Evolutionary conservation across 2,888 invertebrate species (phyloP), one percentile per base, ranked within the genome.

Genomic region (Cheilosia urbana): DNA sequence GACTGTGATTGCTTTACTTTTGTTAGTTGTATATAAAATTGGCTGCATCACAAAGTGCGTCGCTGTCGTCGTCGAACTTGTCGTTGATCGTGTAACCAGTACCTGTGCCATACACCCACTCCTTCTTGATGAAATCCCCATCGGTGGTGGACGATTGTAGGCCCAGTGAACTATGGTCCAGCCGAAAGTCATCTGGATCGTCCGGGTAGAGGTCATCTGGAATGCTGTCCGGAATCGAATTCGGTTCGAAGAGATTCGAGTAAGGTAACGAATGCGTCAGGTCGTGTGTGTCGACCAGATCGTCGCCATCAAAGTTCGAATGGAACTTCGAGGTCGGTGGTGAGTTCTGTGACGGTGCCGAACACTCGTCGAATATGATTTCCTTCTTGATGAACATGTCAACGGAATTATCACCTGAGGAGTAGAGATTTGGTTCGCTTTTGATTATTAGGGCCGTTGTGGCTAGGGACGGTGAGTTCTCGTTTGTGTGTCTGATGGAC

Each of bases 371-470:
- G 49, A 92, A 92, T 89, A 91, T 90, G 4, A 91, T 91, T 84
- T 91, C 91, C 88, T 91, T 91, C 76, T 91, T 91, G 77, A 91
- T 91, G 88, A 91, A 90, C 91, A 91, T 91, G 81, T 91, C 91
- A 88, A 92, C 92, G 87, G 91, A 91, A 87, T 92, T 91, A 87
- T 91, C 91, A 81, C 91, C 91, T 62, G 91, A 91, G 51, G 91
- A 91, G 87, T 91, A 91, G 42, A 91, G 90, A 91, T 92, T 92
- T 88, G 91, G 91, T 89, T 91, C 91, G 45, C 91, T 89, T 89
- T 91, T 92, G 34, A 91, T 91, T 68, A 91, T 91, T 62, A 85
- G 77, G 87, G 92, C 92, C 77, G 91, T 90, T 34, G 92, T 91
- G 88, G 91, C 91, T 90, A 91, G 89, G 90, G 92, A 91, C 90